A percentile compares a stretch with the other conserved stretches of the same genome.
Evolutionary conservation across 2,888 invertebrate genomes (phyloP).

Genomic region (Patella caerulea): DNA sequence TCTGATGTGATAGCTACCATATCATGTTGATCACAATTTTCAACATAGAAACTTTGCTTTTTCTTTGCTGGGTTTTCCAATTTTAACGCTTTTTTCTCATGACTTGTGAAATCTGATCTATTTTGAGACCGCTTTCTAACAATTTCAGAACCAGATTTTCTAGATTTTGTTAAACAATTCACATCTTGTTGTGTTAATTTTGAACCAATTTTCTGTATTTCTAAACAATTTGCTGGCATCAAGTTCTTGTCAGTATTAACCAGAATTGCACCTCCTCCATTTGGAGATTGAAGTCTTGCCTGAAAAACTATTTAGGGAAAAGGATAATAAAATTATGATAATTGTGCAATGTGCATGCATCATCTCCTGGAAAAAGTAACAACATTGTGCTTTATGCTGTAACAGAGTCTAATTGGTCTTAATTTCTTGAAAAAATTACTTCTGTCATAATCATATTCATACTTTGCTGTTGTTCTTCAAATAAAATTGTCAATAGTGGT

Average conservation of each 20-base stretch:
- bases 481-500: conserved; percentile 11
- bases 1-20: too few relatives aligned
- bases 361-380: conserved; percentile 47
- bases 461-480: conserved; percentile 8
- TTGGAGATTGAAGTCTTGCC: conserved; percentile 37
- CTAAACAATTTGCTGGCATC: too few relatives aligned
- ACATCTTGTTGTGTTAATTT: too few relatives aligned
- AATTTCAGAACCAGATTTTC: neutral
- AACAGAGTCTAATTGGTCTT: too few relatives aligned
- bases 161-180: too few relatives aligned
- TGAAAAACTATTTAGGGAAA: conserved; percentile 40
- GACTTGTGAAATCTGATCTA: neutral
- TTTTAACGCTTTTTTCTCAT: too few relatives aligned
- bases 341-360: neutral
- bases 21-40: too few relatives aligned
- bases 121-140: neutral
- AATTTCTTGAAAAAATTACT: too few relatives aligned
- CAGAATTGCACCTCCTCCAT: conserved; percentile 44
- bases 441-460: conserved; percentile 21
- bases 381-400: neutral
- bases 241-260: conserved; percentile 14
- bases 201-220: too few relatives aligned
- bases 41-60: too few relatives aligned
- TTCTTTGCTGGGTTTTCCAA: too few relatives aligned
- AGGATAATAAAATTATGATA: conserved; percentile 1